These are phyloP conservation scores for Pelagia noctiluca DNA, from an alignment of 30 jellyfish, hydroid and myxozoan species.

Conservation along the genomic window DNA sequence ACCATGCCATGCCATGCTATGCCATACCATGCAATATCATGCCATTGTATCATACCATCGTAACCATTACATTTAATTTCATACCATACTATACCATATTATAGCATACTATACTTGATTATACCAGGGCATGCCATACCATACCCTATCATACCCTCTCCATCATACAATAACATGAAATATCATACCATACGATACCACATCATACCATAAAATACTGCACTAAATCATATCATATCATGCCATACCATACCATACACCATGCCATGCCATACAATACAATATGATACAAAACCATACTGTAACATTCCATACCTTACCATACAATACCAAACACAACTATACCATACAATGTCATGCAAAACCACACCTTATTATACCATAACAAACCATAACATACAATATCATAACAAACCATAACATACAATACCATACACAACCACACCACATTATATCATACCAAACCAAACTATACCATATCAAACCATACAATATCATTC, in stretches of 20 bases:
- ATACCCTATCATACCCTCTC: constrained; percentile 38
- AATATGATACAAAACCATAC: constrained; percentile 20
- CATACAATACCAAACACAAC: constrained; percentile 1
- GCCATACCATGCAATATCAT: too few relatives aligned
- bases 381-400: too few relatives aligned
- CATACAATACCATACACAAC: too few relatives aligned
- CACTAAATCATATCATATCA: constrained; percentile 45
- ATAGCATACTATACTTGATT: neutral
- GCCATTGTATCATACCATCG: too few relatives aligned
- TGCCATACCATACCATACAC: constrained; percentile 45
- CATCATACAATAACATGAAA: constrained; percentile 14
- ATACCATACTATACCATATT: constrained; percentile 36
- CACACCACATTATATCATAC: constrained; percentile 8
- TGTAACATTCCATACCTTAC: neutral
- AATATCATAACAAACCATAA: too few relatives aligned
- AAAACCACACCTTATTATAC: constrained; percentile 18
- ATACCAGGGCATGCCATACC: constrained; percentile 24
- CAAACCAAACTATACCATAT: constrained; percentile 3
- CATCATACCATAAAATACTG: constrained; percentile 16
- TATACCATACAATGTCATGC: neutral
- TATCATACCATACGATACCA: constrained; percentile 30
- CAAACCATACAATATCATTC: constrained; percentile 13
- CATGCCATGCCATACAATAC: constrained; percentile 33
- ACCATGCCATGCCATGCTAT: constrained; percentile 52
- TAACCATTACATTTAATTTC: constrained; percentile 38